These are phyloP conservation scores for Australoheros scitulus DNA, from an alignment of 2,113 vertebrate genomes.

Conservation along the genomic window DNA sequence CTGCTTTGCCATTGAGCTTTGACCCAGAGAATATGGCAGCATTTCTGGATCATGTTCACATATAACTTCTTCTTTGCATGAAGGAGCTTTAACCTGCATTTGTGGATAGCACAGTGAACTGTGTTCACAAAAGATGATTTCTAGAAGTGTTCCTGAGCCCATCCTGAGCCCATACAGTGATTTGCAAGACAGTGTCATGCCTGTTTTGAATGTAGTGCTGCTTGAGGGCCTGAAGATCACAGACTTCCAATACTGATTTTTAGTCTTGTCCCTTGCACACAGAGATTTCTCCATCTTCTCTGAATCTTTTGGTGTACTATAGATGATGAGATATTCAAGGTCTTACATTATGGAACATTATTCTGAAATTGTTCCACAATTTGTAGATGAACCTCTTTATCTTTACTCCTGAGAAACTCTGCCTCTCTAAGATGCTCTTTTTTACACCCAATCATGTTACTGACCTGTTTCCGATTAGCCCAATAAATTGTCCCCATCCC, in stretches of 20 bases:
- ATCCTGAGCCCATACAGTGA: background rate
- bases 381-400: background rate
- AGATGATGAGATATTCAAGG: background rate
- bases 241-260: background rate
- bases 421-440: background rate
- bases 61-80: too few species aligned
- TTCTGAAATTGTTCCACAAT: background rate
- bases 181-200: background rate
- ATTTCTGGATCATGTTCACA: too few species aligned
- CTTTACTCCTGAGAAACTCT: background rate
- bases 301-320: background rate
- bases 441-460: background rate
- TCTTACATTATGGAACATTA: background rate
- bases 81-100: background rate
- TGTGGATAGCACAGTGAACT: background rate
- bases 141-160: background rate
- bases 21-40: too few species aligned
- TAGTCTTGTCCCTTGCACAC: background rate
- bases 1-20: too few species aligned
- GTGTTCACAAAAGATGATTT: background rate
- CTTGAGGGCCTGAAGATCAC: background rate
- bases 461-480: background rate
- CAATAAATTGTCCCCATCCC: background rate
- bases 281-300: background rate
- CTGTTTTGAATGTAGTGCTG: background rate